These are phyloP conservation scores for Labroides dimidiatus DNA, from an alignment of 2,797 vertebrate species.

Conservation along the genomic window DNA sequence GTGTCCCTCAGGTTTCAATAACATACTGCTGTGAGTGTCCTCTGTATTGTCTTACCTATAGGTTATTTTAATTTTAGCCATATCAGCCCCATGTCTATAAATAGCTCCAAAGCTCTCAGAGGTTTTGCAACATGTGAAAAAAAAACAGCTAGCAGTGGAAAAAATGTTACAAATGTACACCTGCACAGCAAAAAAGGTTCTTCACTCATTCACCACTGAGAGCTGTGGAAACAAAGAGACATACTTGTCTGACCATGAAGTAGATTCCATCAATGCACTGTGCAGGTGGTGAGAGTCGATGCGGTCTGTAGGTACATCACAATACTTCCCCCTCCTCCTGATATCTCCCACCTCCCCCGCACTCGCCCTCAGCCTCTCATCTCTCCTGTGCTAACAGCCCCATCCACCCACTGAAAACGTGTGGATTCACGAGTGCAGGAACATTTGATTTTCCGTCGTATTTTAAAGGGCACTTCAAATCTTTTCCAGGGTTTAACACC, in stretches of 20 bases:
- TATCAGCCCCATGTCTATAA: constrained; percentile 55
- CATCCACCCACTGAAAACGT: constrained; percentile 79
- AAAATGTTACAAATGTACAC: constrained; percentile 31
- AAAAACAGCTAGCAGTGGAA: constrained; percentile 8
- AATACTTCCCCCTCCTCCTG: constrained; percentile 65
- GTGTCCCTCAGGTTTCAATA: neutral
- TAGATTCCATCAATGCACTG: constrained; percentile 28
- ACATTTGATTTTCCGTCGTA: constrained; percentile 25
- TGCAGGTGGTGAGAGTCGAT: constrained; percentile 35
- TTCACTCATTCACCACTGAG: constrained; percentile 7
- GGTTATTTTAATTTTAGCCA: constrained; percentile 45
- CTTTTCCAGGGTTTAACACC: neutral
- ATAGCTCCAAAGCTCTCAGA: constrained; percentile 56
- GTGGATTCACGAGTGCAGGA: constrained; percentile 67
- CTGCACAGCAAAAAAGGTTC: neutral
- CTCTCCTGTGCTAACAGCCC: constrained; percentile 73
- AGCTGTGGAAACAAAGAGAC: constrained; percentile 32
- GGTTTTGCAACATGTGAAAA: constrained; percentile 33
- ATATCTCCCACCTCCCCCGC: constrained; percentile 74
- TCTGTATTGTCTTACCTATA: constrained; percentile 55
- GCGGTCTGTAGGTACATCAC: constrained; percentile 54
- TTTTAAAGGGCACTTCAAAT: constrained; percentile 49
- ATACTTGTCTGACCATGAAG: neutral
- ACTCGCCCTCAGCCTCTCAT: constrained; percentile 74
- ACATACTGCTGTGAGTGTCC: constrained; percentile 8